phyloP scores from a whole-genome alignment of 2,888 invertebrate species.

The Megastigmus dorsalis region DNA sequence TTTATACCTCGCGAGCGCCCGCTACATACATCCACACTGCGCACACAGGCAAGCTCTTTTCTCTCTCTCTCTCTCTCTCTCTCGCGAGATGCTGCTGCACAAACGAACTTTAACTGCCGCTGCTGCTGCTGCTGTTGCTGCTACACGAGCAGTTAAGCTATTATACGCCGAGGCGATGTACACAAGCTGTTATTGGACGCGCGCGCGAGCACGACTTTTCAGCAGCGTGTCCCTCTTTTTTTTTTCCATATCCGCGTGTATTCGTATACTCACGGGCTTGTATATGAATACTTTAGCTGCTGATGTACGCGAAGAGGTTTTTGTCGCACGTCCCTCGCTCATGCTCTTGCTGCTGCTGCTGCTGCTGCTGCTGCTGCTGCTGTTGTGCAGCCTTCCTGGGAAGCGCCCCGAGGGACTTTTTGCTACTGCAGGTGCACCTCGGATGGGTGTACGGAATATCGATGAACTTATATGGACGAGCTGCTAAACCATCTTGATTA shows the following conservation, averaged over 20 bases:
- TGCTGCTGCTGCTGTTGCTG: not conserved
- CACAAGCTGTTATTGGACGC: conserved; percentile 35
- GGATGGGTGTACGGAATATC: too few species aligned
- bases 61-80: not conserved
- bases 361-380: too few species aligned
- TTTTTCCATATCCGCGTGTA: not conserved
- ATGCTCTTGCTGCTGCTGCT: not conserved
- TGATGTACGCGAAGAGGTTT: too few species aligned
- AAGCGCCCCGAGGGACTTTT: too few species aligned
- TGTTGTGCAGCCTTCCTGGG: not conserved
- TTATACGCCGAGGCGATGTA: conserved; percentile 30
- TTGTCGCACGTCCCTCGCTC: not conserved
- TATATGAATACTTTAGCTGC: too few species aligned
- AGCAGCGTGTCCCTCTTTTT: not conserved
- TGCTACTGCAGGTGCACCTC: too few species aligned
- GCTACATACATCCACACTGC: too few species aligned
- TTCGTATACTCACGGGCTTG: too few species aligned
- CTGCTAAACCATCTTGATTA: too few species aligned
- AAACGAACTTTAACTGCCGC: not conserved
- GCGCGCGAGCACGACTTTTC: not conserved
- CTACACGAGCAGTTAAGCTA: conserved; percentile 46
- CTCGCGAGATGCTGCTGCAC: not conserved
- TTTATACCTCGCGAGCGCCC: not conserved
- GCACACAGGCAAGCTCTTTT: too few species aligned
- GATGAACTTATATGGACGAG: too few species aligned